Evolutionary conservation across 2,888 invertebrate species (phyloP), one percentile per base, ranked within the genome.

Genomic region (Metalampra italica): DNA sequence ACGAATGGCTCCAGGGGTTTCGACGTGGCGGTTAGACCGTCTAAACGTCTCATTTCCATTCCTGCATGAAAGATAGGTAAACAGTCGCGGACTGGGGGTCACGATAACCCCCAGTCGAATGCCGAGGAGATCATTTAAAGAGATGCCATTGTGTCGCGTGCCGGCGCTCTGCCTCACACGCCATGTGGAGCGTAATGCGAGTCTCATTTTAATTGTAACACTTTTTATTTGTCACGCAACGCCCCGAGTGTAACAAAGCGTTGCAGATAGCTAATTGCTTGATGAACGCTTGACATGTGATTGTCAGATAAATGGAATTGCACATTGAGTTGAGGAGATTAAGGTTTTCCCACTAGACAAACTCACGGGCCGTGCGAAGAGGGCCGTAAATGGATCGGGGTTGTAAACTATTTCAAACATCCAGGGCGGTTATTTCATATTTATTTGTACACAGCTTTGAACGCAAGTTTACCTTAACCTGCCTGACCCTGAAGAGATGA

Each of bases 131-230:
- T 59, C 55, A 62, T 61, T 59, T 69, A 69, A 68, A 76, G 65
- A 67, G 64, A 62, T 67, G 66, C 55, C 56, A 70, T 68, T 71
- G 69, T 73, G 75, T 78, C 79, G 77, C 77, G 77, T 81, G 79
- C 70, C 66, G 54, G 60, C 50, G 46, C 49, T 47, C 43, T 53
- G 46, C 34, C 55, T 51, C 45, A 48, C 47, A 60, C 63, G 64
- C 43, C 71, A 79, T 77, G 68, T 74, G 60, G 68, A 72, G 66
- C 75, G 71, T 75, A 72, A 70, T 80, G 64, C 62, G 68, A 69
- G 67, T 64, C 71, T 70, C 61, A 60, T 70, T 75, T 76, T 76
- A 82, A 81, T 82, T 77, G 75, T 73, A 61, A 70, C 74, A 71
- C 66, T 46, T 78, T 78, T 76, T 75, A 75, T 71, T 69, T 68